These are phyloP conservation scores for Platichthys stellatus DNA, from an alignment of 2,113 vertebrate genomes.

Conservation along the genomic window DNA sequence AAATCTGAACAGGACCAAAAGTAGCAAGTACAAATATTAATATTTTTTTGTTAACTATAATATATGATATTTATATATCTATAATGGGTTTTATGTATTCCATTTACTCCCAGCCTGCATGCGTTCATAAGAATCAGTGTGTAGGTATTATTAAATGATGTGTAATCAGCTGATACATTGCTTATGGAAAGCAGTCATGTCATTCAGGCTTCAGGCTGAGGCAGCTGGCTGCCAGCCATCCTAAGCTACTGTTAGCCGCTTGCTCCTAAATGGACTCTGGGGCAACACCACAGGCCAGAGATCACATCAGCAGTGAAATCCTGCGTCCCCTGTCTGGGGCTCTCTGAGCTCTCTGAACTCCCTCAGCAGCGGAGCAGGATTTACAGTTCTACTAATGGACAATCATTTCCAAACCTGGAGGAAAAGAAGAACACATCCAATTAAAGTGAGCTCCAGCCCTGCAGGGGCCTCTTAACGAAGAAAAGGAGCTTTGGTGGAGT, in stretches of 20 bases:
- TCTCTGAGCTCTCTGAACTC: neutral
- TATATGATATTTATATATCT: no score
- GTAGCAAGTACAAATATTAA: no score
- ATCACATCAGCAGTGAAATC: constrained; percentile 17
- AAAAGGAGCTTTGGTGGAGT: constrained; percentile 17
- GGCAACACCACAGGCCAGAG: constrained; percentile 7
- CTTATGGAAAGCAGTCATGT: neutral
- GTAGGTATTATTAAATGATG: no score
- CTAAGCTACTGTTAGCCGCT: neutral
- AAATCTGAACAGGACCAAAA: no score
- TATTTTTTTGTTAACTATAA: no score
- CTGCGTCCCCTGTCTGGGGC: neutral
- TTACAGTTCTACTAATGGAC: constrained; percentile 29
- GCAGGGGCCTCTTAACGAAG: constrained; percentile 27
- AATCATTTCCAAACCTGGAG: constrained; percentile 25
- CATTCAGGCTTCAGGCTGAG: neutral
- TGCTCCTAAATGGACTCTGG: neutral
- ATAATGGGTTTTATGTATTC: no score
- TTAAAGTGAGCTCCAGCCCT: constrained; percentile 16
- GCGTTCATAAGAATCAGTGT: no score
- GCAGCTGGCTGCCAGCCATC: neutral
- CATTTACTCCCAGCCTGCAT: no score
- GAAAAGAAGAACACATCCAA: constrained; percentile 6
- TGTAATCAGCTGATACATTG: no score
- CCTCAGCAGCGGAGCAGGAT: constrained; percentile 3